A percentile compares a stretch with the other conserved stretches of the same genome.
Conservation (phyloP, 2,888 invertebrate species). For the Drosophila kuntzei region DNA sequence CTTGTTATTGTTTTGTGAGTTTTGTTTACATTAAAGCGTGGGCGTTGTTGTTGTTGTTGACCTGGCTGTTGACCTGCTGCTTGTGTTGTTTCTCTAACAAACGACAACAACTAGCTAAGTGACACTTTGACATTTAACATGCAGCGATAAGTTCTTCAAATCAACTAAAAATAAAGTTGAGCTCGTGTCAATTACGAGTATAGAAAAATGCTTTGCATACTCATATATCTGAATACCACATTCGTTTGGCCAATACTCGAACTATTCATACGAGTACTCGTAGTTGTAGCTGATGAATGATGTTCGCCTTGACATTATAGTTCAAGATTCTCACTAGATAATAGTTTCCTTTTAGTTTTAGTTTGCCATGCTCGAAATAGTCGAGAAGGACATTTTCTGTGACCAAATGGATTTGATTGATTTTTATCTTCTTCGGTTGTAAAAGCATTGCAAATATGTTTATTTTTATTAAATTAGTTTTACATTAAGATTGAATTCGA, state of each 20-base stretch:
- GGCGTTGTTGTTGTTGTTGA: conserved; percentile 21
- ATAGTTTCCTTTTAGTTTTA: conserved; percentile 18
- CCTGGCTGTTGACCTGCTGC: conserved; percentile 12
- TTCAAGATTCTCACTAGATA: conserved; percentile 42
- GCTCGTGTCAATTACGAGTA: conserved; percentile 67
- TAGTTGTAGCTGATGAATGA: conserved; percentile 53
- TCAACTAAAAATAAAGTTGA: conserved; percentile 37
- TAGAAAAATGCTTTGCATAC: conserved; percentile 40
- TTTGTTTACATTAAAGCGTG: conserved; percentile 59
- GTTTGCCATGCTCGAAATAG: neutral
- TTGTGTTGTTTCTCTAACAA: conserved; percentile 22
- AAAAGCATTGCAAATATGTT: neutral
- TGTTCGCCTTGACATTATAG: conserved; percentile 51
- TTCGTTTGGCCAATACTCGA: neutral
- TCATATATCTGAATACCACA: neutral
- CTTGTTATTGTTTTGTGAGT: conserved; percentile 31
- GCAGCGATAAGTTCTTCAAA: conserved; percentile 33
- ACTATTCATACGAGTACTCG: neutral
- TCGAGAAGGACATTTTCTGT: conserved; percentile 15
- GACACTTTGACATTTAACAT: conserved; percentile 70
- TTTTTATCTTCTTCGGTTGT: conserved; percentile 2
- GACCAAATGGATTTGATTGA: conserved; percentile 12
- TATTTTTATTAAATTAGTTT: neutral
- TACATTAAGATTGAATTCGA: neutral
- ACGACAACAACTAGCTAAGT: conserved; percentile 35